Evolutionary conservation across 1,140 invertebrate species (phyloP).

Genomic region (Odontomachus brunneus): DNA sequence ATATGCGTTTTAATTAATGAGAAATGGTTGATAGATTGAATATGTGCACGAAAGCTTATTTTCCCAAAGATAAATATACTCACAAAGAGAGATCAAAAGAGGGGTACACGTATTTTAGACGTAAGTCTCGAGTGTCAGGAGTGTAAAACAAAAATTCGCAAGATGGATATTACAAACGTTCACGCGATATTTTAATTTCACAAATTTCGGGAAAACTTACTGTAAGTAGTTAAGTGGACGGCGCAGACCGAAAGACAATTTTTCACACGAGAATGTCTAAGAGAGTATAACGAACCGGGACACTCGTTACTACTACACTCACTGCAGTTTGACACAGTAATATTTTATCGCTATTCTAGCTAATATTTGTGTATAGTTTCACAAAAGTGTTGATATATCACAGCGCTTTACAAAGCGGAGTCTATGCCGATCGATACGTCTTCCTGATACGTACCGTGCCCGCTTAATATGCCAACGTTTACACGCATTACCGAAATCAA

Average conservation of each 20-base stretch:
- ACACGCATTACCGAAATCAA: no score
- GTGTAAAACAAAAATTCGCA: background rate
- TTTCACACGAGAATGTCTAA: conserved; percentile 5
- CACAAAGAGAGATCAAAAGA: conserved; percentile 47
- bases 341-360: conserved; percentile 55
- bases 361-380: conserved; percentile 62
- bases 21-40: conserved; percentile 82
- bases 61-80: conserved; percentile 20
- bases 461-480: no score
- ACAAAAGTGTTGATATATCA: conserved; percentile 59
- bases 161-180: background rate
- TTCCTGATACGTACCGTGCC: background rate
- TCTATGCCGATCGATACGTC: background rate
- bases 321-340: conserved; percentile 27
- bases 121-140: background rate
- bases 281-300: conserved; percentile 30
- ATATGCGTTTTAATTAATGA: conserved; percentile 68
- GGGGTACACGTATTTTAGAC: background rate
- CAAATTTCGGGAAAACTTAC: background rate
- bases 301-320: conserved; percentile 38
- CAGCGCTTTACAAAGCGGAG: conserved; percentile 38
- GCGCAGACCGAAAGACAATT: conserved; percentile 7
- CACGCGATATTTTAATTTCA: background rate
- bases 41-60: conserved; percentile 78
- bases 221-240: conserved; percentile 7